These are phyloP conservation scores for Neopipo cinnamomea DNA, from an alignment of 2,113 vertebrate species.

Conservation along the genomic window DNA sequence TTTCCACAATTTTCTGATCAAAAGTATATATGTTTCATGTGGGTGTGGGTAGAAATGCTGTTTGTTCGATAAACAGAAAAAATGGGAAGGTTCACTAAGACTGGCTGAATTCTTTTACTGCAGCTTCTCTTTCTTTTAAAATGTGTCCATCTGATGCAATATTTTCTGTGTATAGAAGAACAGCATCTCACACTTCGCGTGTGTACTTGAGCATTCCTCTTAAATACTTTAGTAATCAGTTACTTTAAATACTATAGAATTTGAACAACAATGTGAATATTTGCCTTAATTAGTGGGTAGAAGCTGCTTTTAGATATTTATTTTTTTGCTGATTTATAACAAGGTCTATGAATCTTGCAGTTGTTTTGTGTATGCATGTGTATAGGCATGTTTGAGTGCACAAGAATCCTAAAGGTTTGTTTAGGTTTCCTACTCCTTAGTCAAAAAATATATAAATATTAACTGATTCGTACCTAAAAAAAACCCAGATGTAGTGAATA, in stretches of 20 bases:
- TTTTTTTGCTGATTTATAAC: neutral
- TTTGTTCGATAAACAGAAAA: neutral
- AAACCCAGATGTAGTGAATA: accelerated
- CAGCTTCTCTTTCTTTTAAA: neutral
- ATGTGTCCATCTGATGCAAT: neutral
- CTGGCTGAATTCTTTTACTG: neutral
- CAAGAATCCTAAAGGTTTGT: neutral
- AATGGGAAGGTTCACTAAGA: neutral
- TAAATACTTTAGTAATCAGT: neutral
- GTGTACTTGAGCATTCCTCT: neutral
- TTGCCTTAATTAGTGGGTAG: neutral
- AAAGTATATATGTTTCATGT: neutral
- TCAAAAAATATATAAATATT: neutral
- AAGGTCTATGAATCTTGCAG: neutral
- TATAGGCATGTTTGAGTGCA: neutral
- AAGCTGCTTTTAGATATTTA: neutral
- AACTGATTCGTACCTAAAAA: neutral
- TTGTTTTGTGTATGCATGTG: neutral
- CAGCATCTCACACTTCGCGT: neutral
- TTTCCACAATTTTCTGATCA: neutral
- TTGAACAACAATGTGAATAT: neutral
- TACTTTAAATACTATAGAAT: neutral
- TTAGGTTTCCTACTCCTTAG: neutral
- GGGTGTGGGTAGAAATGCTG: neutral
- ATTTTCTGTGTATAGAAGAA: neutral